A percentile compares a stretch with the other conserved stretches of the same genome.
These are phyloP conservation scores for Asteroscopus sphinx DNA, from an alignment of 2,888 invertebrate species.

Conservation along the genomic window DNA sequence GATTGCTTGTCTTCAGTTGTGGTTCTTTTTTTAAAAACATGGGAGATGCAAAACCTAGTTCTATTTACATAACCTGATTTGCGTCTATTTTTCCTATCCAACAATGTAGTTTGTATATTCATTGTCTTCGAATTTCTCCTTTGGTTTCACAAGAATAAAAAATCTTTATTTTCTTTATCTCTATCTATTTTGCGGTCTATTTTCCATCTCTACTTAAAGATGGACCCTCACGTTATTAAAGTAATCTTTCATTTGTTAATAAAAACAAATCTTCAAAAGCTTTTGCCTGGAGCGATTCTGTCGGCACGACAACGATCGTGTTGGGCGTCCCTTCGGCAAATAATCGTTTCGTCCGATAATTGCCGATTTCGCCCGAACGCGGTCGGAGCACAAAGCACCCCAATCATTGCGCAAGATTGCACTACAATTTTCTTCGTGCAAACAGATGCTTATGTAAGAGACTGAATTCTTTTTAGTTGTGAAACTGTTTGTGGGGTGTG, in stretches of 20 bases:
- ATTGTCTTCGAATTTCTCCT: constrained; percentile 7
- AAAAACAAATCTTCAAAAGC: constrained; percentile 51
- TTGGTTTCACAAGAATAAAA: constrained; percentile 16
- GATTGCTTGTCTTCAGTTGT: constrained; percentile 9
- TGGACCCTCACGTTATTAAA: constrained; percentile 41
- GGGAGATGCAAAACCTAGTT: constrained; percentile 4
- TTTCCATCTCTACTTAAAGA: constrained; percentile 37
- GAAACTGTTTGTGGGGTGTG: constrained; percentile 62
- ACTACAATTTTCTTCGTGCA: constrained; percentile 73
- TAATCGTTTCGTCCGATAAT: constrained; percentile 73
- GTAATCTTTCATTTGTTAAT: constrained; percentile 54
- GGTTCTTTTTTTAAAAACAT: constrained; percentile 2
- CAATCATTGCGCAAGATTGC: constrained; percentile 79
- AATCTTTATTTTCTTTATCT: constrained; percentile 10
- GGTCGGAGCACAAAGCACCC: constrained; percentile 61
- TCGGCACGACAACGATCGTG: constrained; percentile 58
- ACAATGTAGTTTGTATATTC: constrained; percentile 16
- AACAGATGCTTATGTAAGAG: constrained; percentile 61
- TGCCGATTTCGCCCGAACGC: constrained; percentile 64
- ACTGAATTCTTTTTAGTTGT: constrained; percentile 56
- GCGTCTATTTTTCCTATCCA: constrained; percentile 14
- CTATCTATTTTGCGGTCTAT: constrained; percentile 22
- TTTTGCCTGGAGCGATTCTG: constrained; percentile 54
- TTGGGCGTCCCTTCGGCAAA: constrained; percentile 66
- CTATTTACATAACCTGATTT: constrained; percentile 6